Base-by-base conservation (phyloP, 2,888 invertebrate genomes). In the Petrolisthes manimaculis region DNA sequence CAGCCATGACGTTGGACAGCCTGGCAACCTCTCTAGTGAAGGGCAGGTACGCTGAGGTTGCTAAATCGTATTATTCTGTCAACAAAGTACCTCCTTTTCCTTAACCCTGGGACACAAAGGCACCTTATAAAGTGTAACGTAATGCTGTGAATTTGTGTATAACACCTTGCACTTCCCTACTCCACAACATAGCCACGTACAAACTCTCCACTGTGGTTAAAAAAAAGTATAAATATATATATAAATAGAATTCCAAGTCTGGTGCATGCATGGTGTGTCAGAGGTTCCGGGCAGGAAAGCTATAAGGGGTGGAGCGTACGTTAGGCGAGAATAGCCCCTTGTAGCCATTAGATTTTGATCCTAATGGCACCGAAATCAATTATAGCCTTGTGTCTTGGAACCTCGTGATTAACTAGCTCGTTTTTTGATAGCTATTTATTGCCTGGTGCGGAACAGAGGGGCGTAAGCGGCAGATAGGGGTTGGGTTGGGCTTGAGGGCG, bases 401-500 rank as follows among this genome's bases (percentile, higher is more conserved):
- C 87, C 83, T 83, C 87, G 83, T 87, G 87, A 87, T 87, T 84
- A 87, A 87, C 83, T 83, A 84, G 87, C 87, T 87, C 87, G 83
- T 84, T 87, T 87, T 87, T 87, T 87, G 78, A 79, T 84, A 83
- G 53, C 87, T 87, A 87, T 87, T 87, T 87, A 87, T 87, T 87
- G 83, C 83, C 12, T 8, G 71, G 55, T 18, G 79, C 78, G 83
- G 71, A 61, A 37, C 51, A 87, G 21, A 87, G 69, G 83, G 87
- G 79, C 87, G 83, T 77, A 87, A 83, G 83, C 83, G 55, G 79
- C 87, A 79, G 78, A 80, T 80, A 80, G 71, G 83, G 84, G 83
- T 79, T 69, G 71, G 87, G 82, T 14, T 67, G 69, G 61, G 87
- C 83, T 74, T 84, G 83, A 83, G 84, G 87, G 83, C 84, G 74